Evolutionary conservation across 2,888 invertebrate genomes (phyloP).

Genomic region (Clusia tigrina): DNA sequence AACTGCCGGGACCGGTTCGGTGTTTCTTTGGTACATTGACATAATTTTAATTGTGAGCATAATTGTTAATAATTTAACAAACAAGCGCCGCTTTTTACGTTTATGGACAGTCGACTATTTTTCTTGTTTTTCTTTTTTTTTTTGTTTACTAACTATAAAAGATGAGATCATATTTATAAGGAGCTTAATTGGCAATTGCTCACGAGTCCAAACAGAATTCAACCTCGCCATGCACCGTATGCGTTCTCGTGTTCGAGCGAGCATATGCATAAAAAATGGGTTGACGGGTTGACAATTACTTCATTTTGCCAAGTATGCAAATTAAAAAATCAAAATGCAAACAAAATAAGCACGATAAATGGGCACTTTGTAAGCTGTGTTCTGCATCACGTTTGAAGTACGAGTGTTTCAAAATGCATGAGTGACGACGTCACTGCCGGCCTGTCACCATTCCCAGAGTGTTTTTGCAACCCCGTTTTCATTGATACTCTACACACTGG

Average conservation of each 20-base stretch:
- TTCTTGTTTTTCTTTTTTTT: background rate
- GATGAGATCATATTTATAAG: constrained; percentile 26
- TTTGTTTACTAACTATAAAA: background rate
- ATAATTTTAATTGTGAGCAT: constrained; percentile 27
- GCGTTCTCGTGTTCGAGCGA: background rate
- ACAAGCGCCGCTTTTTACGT: constrained; percentile 23
- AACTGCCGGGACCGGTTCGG: background rate
- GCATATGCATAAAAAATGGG: constrained; percentile 22
- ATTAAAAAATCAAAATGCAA: constrained; percentile 17
- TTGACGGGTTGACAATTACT: constrained; percentile 32
- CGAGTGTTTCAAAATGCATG: background rate
- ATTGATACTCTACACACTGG: constrained; percentile 23
- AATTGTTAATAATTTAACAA: constrained; percentile 26
- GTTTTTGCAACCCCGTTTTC: constrained; percentile 24
- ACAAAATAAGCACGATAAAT: background rate
- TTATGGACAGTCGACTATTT: background rate
- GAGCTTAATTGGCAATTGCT: constrained; percentile 25
- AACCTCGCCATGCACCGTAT: background rate
- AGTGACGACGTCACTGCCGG: no score
- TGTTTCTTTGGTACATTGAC: constrained; percentile 23
- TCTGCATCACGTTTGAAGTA: background rate
- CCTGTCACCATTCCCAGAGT: background rate
- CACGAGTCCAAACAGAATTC: background rate
- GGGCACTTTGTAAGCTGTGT: background rate
- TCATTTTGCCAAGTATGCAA: constrained; percentile 28